Evolutionary conservation across 2,888 invertebrate species (phyloP).

Genomic region (Acrobasis suavella): DNA sequence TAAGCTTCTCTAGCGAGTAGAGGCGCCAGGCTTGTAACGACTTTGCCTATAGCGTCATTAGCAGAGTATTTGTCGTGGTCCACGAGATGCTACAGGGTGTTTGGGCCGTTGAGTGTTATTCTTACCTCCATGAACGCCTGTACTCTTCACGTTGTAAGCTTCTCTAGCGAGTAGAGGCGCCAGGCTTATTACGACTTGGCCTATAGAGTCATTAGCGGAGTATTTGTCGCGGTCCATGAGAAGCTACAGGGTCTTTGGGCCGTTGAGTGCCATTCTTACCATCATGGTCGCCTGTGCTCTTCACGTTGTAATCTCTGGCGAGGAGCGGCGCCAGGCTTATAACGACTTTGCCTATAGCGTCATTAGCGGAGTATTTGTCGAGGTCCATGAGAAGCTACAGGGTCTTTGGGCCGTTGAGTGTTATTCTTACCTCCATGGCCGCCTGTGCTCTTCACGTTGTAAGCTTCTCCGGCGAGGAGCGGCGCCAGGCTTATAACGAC

Average conservation of each 20-base stretch:
- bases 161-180: constrained; percentile 89
- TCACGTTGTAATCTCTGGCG: constrained; percentile 75
- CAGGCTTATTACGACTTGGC: constrained; percentile 96
- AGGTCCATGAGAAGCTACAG: constrained; percentile 85
- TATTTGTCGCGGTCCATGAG: constrained; percentile 99
- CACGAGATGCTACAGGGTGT: constrained; percentile 85
- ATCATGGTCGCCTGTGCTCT: constrained; percentile 65
- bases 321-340: constrained; percentile 72
- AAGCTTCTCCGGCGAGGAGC: constrained; percentile 84
- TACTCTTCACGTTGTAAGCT: constrained; percentile 78
- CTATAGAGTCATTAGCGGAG: constrained; percentile 99
- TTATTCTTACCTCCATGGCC: constrained; percentile 57
- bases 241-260: no score
- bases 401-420: no score
- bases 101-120: no score
- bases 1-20: constrained; percentile 85
- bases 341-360: neutral
- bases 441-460: constrained; percentile 72
- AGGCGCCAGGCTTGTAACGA: neutral
- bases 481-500: neutral
- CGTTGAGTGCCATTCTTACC: no score
- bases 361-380: constrained; percentile 86
- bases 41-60: neutral
- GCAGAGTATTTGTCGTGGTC: constrained; percentile 88
- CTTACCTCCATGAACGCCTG: constrained; percentile 66